Evolutionary conservation across 2,113 vertebrate species (phyloP).

Genomic region (Neoarius graeffei): DNA sequence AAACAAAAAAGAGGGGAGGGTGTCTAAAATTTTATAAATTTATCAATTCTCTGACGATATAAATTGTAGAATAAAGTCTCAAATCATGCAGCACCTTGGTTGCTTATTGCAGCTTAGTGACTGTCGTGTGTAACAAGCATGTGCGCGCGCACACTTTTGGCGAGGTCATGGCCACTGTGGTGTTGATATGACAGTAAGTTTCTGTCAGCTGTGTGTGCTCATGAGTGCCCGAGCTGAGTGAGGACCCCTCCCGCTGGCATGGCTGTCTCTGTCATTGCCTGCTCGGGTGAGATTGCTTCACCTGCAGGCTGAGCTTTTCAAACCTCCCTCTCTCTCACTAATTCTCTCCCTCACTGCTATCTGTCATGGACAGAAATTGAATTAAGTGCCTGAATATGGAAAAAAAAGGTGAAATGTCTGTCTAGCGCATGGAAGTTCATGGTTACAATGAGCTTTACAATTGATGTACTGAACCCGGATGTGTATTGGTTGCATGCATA

Average conservation of each 20-base stretch:
- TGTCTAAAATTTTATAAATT: no score
- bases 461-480: no score
- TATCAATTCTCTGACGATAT: no score
- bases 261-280: constrained; percentile 48
- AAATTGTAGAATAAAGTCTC: no score
- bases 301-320: constrained; percentile 49
- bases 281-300: constrained; percentile 50
- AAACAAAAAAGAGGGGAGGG: no score
- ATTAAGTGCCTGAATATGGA: constrained; percentile 47
- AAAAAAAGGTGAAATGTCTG: constrained; percentile 18
- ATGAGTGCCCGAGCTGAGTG: not conserved
- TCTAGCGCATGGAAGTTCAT: not conserved
- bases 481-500: no score
- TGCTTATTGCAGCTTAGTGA: not conserved
- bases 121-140: not conserved
- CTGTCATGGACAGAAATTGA: constrained; percentile 45
- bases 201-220: constrained; percentile 29
- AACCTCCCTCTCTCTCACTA: constrained; percentile 12
- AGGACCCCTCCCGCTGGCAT: constrained; percentile 33
- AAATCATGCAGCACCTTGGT: no score
- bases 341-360: not conserved
- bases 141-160: not conserved
- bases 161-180: constrained; percentile 10
- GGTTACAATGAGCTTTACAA: constrained; percentile 25
- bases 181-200: constrained; percentile 34